Base-by-base conservation (phyloP, 2,113 vertebrate genomes). In the Etheostoma cragini region DNA sequence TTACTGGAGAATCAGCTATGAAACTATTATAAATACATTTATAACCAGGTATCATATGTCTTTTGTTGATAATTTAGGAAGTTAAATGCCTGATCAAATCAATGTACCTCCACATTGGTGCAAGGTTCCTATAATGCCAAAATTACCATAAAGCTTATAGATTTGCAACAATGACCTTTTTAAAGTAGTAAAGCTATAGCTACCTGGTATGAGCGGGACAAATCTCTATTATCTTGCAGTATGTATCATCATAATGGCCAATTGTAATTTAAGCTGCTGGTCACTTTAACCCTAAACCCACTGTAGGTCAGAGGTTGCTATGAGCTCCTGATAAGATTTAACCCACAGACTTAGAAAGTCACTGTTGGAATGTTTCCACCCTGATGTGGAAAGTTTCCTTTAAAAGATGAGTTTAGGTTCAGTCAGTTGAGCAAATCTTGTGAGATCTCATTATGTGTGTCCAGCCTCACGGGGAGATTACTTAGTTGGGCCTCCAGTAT, bases 351-450 rank as follows among this genome's bases (percentile, higher is more conserved):
- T 76, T 45, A 65, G 8, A 21, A 21, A 65, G 63, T 72, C 71
- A 1, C 15, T 14, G 42, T 38, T 58, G 46, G 60, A 54, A 78
- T 49, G 78, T 82, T 84, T 82, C 64, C 78, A 77, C 11, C 42
- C 70, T 52, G 22, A 72, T 73, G 53, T 88, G 71, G 76, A 88
- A 83, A 26, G 8, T 84, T 84, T 82, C 47, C 70, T 45, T 65
- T n/a, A 15, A 74, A 54, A 21, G 71, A 81, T 49, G 78, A 62
- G 13, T 73, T 63, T 3, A 62, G 15, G n/a, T 78, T 72, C 62
- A 81, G n/a, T 86, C 70, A 52, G 30, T 77, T 80, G 72, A 71
- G 67, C 35, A 71, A 57, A 50, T 73, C 61, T 70, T 57, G 47
- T 66, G 81, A 80, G 63, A 77, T 72, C 63, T 67, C 80, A 30